Base-by-base conservation (phyloP, 2,888 invertebrate genomes). In the Philaethria dido region DNA sequence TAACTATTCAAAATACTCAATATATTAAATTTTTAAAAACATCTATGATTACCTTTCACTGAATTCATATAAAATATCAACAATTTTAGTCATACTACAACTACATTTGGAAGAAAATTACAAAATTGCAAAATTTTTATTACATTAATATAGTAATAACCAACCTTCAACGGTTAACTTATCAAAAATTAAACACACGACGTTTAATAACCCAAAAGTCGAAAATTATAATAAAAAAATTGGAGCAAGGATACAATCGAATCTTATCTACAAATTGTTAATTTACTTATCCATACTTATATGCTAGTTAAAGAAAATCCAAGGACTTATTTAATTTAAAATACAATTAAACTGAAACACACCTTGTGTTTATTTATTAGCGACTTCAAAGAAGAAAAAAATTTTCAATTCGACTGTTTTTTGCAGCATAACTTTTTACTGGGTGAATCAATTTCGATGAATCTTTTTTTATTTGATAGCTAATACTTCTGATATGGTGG, bases 161-260 rank as follows among this genome's bases (percentile, higher is more conserved):
- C 50, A 50, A 50, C 14, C 25, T 50, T 50, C 50, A 29, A 29
- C 16, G 16, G 1, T 16, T 16, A 16, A 18, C 16, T 33, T 52
- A 33, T 52, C 52, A 33, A 11, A 29, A 52, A 29, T 52, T 16
- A 33, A 52, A 13, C 16, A 33, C 29, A 16, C 13, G n/a, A 29
- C 52, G 18, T 52, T 52, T 33, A 33, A 16, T 29, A 29, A 52
- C 52, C 16, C 29, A 52, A 52, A 52, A 16, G 29, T 20, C 14
- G 16, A 29, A 50, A 29, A 29, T 50, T 50, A n/a, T 50, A 25
- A 3, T n/a, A 29, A 52, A 52, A 29, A 52, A 52, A 52, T 52
- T 52, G 52, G 52, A 11, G 29, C 52, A 52, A 52, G 52, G 52
- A 52, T 52, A 18, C 52, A 16, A 33, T 5, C 52, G 29, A 52